phyloP scores from a whole-genome alignment of 2,888 invertebrate species.

The Zaprionus lineosus region DNA sequence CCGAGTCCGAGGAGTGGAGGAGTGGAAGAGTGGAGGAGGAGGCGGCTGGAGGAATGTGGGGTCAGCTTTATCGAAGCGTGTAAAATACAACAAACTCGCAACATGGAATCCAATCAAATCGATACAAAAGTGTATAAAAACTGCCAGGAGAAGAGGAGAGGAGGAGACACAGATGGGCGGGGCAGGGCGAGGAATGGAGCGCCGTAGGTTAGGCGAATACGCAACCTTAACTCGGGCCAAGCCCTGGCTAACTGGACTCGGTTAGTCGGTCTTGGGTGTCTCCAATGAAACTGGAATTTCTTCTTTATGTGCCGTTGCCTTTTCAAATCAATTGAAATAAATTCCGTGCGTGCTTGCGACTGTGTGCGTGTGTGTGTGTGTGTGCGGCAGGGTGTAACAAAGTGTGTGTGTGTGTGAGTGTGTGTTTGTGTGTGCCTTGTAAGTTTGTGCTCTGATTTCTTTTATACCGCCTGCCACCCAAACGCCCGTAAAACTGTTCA shows the following conservation, averaged over 20 bases:
- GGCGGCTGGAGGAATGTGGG: too few relatives aligned
- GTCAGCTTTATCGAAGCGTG: conserved; percentile 60
- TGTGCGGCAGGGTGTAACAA: not conserved
- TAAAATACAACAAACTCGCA: conserved; percentile 58
- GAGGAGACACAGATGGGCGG: not conserved
- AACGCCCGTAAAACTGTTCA: not conserved
- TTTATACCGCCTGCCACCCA: conserved; percentile 3
- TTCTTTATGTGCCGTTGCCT: conserved; percentile 31
- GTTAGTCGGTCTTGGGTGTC: conserved; percentile 2
- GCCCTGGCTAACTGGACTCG: conserved; percentile 2
- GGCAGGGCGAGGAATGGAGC: not conserved
- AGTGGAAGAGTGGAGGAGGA: too few relatives aligned
- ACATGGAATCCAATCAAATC: conserved; percentile 75
- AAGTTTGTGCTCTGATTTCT: conserved; percentile 55
- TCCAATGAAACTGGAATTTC: conserved; percentile 53
- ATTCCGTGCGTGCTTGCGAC: conserved; percentile 38
- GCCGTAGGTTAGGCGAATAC: conserved; percentile 47
- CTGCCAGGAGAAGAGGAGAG: not conserved
- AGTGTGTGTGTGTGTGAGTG: not conserved
- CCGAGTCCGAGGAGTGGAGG: too few relatives aligned
- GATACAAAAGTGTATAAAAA: conserved; percentile 58
- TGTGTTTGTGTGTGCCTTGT: conserved; percentile 14
- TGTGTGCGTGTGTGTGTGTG: conserved; percentile 3
- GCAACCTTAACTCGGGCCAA: conserved; percentile 38
- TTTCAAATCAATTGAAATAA: conserved; percentile 68